Base-by-base conservation (phyloP, 2,797 vertebrate species). In the Acipenser oxyrinchus region DNA sequence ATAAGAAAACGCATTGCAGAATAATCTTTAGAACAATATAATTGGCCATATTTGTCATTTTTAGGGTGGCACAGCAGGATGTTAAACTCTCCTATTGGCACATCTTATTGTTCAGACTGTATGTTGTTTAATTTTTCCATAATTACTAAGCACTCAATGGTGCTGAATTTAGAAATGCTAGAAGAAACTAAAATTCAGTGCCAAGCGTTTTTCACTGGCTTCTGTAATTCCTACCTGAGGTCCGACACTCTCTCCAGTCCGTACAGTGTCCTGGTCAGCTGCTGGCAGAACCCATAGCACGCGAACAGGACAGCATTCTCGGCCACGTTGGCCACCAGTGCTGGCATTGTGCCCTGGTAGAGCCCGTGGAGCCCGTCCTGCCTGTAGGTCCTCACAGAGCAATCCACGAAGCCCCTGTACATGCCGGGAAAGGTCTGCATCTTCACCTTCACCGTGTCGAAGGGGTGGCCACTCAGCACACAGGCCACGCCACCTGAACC, bases 371-470 rank as follows among this genome's bases (percentile, higher is more conserved):
- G 48, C 9, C 77, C 76, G 49, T 79, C 74, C 9, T 66, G 13
- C n/a, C 18, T 62, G 65, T 75, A 75, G 1, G 72, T 76, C 51
- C 69, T 67, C 37, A 71, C 37, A 0, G 69, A 64, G 37, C 77
- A 78, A 64, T 74, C 73, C 12, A 74, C 11, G 64, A 78, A 78
- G 10, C 72, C 69, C 13, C 52, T 68, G 59, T 78, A 79, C 70
- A 77, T 58, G 8, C 65, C 37, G 8, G 77, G 77, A 63, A 79
- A 79, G 37, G 75, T 70, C 66, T 79, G 77, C 77, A 79, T 75
- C 69, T 79, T 79, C 69, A 79, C 77, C 65, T 79, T 77, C 51
- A 72, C 73, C 48, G 77, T 79, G 59, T 79, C 77, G 49, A 79
- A 79, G 12, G 77, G 77, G 62, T 77, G 77, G 18, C 77, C 74